Conservation (phyloP, 2,797 vertebrate species). For the Balearica regulorum region DNA sequence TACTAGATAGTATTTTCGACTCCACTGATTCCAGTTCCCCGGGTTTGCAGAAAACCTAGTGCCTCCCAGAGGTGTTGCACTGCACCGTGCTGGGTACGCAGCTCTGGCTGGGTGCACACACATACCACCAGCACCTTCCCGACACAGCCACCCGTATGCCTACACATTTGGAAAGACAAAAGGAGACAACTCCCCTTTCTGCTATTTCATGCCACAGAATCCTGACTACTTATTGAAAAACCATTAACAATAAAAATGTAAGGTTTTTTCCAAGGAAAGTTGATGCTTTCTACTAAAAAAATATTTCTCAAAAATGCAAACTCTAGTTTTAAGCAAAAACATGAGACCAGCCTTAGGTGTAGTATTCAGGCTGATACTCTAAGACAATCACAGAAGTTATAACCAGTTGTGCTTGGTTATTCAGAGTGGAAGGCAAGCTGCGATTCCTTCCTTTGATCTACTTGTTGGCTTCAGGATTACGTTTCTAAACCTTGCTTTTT, state of each 20-base stretch:
- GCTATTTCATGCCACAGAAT: not conserved
- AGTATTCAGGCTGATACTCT: not conserved
- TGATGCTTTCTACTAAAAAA: not conserved
- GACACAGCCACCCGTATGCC: not conserved
- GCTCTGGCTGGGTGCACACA: not conserved
- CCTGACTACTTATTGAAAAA: not conserved
- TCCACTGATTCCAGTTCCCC: not conserved
- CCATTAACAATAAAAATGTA: not conserved
- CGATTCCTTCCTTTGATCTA: not conserved
- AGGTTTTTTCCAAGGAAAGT: not conserved
- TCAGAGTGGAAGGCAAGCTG: not conserved
- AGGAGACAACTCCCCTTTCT: not conserved
- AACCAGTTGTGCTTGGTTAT: not conserved
- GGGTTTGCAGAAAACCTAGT: not conserved
- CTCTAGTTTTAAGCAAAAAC: not conserved
- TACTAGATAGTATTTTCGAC: not conserved
- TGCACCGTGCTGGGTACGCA: not conserved
- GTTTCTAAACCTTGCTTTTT: conserved; percentile 10
- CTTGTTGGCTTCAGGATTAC: conserved; percentile 12
- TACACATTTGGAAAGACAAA: not conserved
- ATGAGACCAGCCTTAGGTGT: not conserved
- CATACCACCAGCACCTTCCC: not conserved
- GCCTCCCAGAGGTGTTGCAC: not conserved
- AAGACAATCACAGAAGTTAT: not conserved
- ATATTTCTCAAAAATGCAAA: not conserved